Conservation (phyloP, 2,113 vertebrate species). For the Hystrix cristata region DNA sequence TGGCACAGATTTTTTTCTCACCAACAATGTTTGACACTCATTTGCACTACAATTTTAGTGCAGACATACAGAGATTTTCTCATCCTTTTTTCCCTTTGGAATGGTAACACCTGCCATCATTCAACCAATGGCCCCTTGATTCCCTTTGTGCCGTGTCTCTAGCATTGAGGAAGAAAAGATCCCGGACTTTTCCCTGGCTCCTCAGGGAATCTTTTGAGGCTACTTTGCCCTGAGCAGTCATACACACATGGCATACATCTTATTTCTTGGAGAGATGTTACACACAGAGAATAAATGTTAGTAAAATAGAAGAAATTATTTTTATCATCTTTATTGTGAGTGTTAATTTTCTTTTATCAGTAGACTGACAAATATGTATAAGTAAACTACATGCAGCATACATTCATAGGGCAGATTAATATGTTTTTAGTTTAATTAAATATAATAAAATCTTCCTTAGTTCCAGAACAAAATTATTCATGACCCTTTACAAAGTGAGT, state of each 20-base stretch:
- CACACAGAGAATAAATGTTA: neutral
- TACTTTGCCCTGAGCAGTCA: neutral
- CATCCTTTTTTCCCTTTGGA: neutral
- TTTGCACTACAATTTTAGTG: neutral
- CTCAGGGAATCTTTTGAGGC: neutral
- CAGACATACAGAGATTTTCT: neutral
- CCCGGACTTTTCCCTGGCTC: neutral
- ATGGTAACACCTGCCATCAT: neutral
- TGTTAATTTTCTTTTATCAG: neutral
- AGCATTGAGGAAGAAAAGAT: neutral
- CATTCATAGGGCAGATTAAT: neutral
- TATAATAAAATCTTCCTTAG: neutral
- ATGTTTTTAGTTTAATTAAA: neutral
- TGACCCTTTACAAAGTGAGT: neutral
- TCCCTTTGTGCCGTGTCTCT: neutral
- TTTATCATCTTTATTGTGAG: neutral
- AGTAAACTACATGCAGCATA: neutral
- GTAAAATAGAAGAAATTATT: neutral
- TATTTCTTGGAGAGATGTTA: neutral
- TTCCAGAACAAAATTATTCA: conserved; percentile 28
- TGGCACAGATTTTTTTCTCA: neutral
- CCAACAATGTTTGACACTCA: neutral
- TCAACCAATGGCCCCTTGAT: neutral
- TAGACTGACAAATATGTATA: neutral
- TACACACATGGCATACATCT: neutral